Conservation (phyloP, 2,797 vertebrate genomes). For the Squalus acanthias region DNA sequence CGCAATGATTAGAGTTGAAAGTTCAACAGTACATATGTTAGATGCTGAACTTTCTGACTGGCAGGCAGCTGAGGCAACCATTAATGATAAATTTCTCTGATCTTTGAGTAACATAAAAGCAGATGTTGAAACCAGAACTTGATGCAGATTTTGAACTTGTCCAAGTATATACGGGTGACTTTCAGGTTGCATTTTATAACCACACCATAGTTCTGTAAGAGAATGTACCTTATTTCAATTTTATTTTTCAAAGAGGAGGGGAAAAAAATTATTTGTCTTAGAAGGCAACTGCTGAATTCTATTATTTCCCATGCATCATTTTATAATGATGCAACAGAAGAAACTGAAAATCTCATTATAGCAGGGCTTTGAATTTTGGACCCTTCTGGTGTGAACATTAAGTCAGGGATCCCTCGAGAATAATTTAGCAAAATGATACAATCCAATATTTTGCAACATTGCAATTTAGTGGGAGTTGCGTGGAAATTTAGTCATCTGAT, state of each 20-base stretch:
- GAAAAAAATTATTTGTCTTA: neutral
- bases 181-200: neutral
- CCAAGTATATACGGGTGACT: neutral
- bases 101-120: neutral
- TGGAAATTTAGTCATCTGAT: neutral
- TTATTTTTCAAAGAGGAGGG: neutral
- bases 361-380: neutral
- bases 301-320: neutral
- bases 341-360: neutral
- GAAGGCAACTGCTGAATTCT: neutral
- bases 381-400: neutral
- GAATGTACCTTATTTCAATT: neutral
- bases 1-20: neutral
- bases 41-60: neutral
- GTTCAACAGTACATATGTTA: neutral
- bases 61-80: neutral
- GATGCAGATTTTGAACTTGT: neutral
- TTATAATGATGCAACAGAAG: neutral
- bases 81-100: neutral
- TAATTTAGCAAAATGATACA: neutral
- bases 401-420: neutral
- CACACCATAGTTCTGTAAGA: neutral
- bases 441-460: neutral
- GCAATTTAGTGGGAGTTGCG: neutral
- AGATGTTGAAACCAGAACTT: neutral